These are phyloP conservation scores for Ceyx cyanopectus DNA, from an alignment of 2,113 vertebrate genomes.

Conservation along the genomic window DNA sequence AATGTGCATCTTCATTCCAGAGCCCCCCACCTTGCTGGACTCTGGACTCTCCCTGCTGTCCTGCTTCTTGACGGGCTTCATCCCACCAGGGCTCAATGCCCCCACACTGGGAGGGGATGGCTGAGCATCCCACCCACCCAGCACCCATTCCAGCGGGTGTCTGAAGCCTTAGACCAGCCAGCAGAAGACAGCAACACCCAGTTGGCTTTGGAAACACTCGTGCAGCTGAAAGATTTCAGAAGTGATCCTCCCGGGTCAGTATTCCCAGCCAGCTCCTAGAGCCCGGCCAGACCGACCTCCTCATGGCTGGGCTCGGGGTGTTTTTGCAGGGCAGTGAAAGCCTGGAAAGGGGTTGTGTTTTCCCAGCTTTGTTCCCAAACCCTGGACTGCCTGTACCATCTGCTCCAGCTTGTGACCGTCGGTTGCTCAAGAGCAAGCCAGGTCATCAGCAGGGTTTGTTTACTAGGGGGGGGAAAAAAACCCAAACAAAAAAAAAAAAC, in stretches of 20 bases:
- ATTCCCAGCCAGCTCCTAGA: not conserved
- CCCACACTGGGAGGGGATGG: accelerated
- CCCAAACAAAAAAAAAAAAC: not conserved
- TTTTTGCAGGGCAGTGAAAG: not conserved
- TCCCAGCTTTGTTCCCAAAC: not conserved
- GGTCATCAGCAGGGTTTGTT: slow-evolving; percentile 44
- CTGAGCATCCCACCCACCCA: not conserved
- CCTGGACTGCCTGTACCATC: not conserved
- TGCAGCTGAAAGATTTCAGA: not conserved
- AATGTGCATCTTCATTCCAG: accelerated
- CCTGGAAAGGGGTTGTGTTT: not conserved
- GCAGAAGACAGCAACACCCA: not conserved
- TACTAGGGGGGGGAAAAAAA: not conserved
- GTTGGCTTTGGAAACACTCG: not conserved
- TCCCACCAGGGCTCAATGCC: accelerated
- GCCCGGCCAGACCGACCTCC: not conserved
- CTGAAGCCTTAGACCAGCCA: not conserved
- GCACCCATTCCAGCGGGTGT: accelerated
- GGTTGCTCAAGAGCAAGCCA: slow-evolving; percentile 53
- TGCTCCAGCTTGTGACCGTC: not conserved
- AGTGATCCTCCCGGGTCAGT: not conserved
- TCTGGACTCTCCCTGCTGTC: not conserved
- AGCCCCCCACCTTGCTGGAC: not conserved
- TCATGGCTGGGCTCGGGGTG: not conserved
- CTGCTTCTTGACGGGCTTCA: not conserved